These are phyloP conservation scores for Myrmecobius fasciatus DNA, from an alignment of 2,113 vertebrate genomes.

Conservation along the genomic window DNA sequence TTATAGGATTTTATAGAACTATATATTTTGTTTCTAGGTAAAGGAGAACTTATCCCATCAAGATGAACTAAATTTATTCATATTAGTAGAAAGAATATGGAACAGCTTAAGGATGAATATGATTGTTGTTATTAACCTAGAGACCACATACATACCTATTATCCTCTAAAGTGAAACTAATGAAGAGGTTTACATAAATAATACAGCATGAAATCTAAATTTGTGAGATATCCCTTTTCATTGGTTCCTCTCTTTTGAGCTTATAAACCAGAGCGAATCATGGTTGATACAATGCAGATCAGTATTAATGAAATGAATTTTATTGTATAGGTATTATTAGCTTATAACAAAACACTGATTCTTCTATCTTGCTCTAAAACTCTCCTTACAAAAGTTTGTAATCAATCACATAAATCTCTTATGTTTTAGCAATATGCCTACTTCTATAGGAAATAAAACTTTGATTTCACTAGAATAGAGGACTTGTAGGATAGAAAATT, in stretches of 20 bases:
- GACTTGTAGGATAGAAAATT: neutral
- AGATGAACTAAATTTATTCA: neutral
- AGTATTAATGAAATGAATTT: neutral
- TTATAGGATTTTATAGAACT: neutral
- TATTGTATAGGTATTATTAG: neutral
- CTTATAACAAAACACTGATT: neutral
- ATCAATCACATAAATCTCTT: neutral
- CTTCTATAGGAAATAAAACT: neutral
- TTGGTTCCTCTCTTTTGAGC: neutral
- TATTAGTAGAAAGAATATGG: neutral
- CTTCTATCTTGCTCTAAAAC: neutral
- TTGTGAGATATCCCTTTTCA: neutral
- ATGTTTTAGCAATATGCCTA: neutral
- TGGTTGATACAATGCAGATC: neutral
- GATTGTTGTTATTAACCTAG: neutral
- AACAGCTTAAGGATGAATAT: neutral
- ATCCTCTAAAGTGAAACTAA: neutral
- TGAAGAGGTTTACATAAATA: neutral
- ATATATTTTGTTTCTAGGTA: neutral
- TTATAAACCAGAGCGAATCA: neutral
- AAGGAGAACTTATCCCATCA: neutral
- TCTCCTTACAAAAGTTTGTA: neutral
- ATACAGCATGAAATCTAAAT: neutral
- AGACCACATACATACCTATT: neutral
- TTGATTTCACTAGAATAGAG: neutral